phyloP scores from a whole-genome alignment of 2,888 invertebrate species.

The Hypercompe scribonia region DNA sequence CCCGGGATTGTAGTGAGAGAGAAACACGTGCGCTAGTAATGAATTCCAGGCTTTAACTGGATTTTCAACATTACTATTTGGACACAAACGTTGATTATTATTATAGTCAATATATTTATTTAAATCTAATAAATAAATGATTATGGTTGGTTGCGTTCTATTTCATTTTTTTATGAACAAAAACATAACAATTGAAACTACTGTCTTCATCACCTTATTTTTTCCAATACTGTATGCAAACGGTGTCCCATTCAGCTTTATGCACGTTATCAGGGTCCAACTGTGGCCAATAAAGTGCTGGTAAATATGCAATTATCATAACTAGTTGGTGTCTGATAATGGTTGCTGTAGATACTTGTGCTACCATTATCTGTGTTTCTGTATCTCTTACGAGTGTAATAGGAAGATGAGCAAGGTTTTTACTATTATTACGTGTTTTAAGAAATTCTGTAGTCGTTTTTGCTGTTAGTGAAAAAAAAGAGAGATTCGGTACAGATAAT shows the following conservation, averaged over 20 bases:
- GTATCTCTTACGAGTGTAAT: slow-evolving; percentile 26
- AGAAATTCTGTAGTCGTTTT: too few relatives aligned
- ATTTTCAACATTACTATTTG: too few relatives aligned
- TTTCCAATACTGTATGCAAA: slow-evolving; percentile 49
- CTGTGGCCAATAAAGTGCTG: slow-evolving; percentile 45
- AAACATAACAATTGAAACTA: slow-evolving; percentile 17
- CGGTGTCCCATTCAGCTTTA: slow-evolving; percentile 46
- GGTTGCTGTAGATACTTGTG: slow-evolving; percentile 20
- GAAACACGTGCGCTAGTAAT: too few relatives aligned
- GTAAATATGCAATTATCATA: slow-evolving; percentile 52
- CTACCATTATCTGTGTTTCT: slow-evolving; percentile 25
- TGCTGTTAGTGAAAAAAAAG: too few relatives aligned
- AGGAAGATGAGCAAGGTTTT: neutral
- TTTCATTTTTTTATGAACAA: neutral
- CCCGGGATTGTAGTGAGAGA: too few relatives aligned
- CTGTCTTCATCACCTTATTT: slow-evolving; percentile 32
- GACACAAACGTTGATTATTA: too few relatives aligned
- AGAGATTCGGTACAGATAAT: too few relatives aligned
- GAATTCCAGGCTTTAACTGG: too few relatives aligned
- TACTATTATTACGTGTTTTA: too few relatives aligned
- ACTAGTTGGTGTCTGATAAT: slow-evolving; percentile 43
- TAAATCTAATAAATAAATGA: too few relatives aligned
- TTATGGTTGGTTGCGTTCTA: neutral
- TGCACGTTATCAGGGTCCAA: slow-evolving; percentile 46
- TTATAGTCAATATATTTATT: too few relatives aligned